Percentiles rank a stretch among this genome's conserved stretches.
phyloP scores from a whole-genome alignment of 2,888 invertebrate genomes.

The Sinhomidia bicolor region DNA sequence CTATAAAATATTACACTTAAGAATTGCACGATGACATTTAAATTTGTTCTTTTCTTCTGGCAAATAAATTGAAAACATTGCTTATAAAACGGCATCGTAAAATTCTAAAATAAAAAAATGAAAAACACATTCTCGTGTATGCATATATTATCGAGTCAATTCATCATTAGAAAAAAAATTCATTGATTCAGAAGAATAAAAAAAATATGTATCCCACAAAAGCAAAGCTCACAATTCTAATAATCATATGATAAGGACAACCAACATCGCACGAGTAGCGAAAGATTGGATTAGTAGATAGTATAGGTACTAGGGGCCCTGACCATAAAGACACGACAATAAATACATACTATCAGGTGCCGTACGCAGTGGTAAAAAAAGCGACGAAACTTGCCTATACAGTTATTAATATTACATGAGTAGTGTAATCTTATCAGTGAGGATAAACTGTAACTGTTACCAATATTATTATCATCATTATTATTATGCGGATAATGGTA shows the following conservation, averaged over 20 bases:
- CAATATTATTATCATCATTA: not conserved
- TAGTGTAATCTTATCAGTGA: constrained; percentile 2
- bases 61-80: not conserved
- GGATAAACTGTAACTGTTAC: constrained; percentile 58
- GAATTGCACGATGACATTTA: not conserved
- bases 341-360: no score
- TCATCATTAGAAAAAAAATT: not conserved
- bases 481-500: not conserved
- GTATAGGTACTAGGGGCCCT: not conserved
- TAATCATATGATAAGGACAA: constrained; percentile 6
- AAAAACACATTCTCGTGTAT: not conserved
- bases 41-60: not conserved
- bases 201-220: constrained; percentile 9
- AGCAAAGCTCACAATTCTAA: not conserved
- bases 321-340: no score
- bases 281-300: not conserved
- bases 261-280: constrained; percentile 32
- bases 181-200: not conserved
- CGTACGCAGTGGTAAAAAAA: no score
- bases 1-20: not conserved
- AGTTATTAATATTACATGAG: constrained; percentile 52
- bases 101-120: not conserved
- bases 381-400: not conserved
- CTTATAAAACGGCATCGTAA: not conserved
- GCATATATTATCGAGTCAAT: not conserved